Base-by-base conservation (phyloP, 2,113 vertebrate species). In the Stomatorhinus ivindoensis region DNA sequence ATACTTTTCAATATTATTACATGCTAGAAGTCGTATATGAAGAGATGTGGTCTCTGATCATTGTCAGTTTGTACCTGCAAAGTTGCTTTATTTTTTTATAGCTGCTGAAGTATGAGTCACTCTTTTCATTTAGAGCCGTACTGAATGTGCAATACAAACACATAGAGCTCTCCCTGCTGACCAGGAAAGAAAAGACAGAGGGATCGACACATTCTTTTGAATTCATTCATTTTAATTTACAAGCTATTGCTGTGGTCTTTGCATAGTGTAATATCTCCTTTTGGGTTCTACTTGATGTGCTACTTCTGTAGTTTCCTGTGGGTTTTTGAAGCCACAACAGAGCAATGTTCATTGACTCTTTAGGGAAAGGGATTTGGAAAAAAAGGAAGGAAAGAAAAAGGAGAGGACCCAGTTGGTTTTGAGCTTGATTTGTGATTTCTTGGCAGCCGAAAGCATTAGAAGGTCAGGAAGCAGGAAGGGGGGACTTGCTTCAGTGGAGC, bases 151-250 rank as follows among this genome's bases (percentile, higher is more conserved):
- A 48, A 73, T n/a, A 47, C 39, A 27, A n/a, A 61, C 76, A 84
- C 88, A 84, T 44, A 48, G 19, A 89, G 80, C 88, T 61, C 53
- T 84, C 88, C 53, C 80, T 89, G 35, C 35, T 58, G 50, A 84
- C 50, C 76, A 24, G 35, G 73, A 89, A 31, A 61, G 80, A 83
- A 27, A 83, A 89, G 51, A 47, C 88, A 44, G 35, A 44, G 8
- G 73, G 13, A 15, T 21, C 46, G 21, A 84, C 19, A n/a, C 88
- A 19, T 50, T 51, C 46, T 4, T n/a, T 55, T 27, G 17, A 50
- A 82, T 51, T 51, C 50, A 35, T 51, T 51, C 27, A 13, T 27
- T 47, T 73, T 2, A 27, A 48, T 48, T 31, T 17, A 76, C 31
- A 47, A 42, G 31, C 86, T 35, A 21, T 55, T 87, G 50, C 48